Base-by-base conservation (phyloP, 2,888 invertebrate genomes). In the Pachydiplax longipennis region DNA sequence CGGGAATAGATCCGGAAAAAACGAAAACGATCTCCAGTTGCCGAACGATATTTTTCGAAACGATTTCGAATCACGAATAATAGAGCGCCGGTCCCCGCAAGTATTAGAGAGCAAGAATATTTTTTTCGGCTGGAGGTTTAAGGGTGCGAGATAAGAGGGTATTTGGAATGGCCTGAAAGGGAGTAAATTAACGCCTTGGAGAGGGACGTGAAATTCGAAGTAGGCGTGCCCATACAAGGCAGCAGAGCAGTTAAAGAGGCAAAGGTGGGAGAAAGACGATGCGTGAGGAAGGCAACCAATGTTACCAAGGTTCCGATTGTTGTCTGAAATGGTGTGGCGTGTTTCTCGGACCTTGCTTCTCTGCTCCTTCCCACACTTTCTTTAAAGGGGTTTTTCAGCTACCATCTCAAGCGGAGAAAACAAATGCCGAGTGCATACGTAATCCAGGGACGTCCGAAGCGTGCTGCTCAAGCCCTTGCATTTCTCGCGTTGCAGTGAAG, bases 261-360 rank as follows among this genome's bases (percentile, higher is more conserved):
- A 25, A 44, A 12, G 48, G 44, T 25, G 44, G 61, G 87, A 61
- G 58, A 37, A 35, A 58, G 58, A 25, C 58, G 58, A 61, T 87
- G 58, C 61, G 87, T 87, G 87, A 87, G 87, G 61, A 87, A 61
- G 87, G 73, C 73, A 37, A 87, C 65, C 37, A 87, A 65, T 87
- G 87, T 87, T 87, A 44, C 82, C 81, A 81, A 81, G 81, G 81
- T 18, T 81, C 58, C 65, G 87, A 87, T 61, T 87, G 87, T 87
- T 87, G 87, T 61, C 87, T 87, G 8, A 58, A 61, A 48, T 61
- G 37, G 87, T 61, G 61, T 61, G 61, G 61, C 37, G 73, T 73
- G 73, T 73, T 73, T 31, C 73, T 73, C 25, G 73, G 73, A 73
- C 73, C 73, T 73, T 73, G 25, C 12, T 6, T 12, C 25, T 6